Base-by-base conservation (phyloP, 2,888 invertebrate genomes). In the Glyphotaelius pellucidus region DNA sequence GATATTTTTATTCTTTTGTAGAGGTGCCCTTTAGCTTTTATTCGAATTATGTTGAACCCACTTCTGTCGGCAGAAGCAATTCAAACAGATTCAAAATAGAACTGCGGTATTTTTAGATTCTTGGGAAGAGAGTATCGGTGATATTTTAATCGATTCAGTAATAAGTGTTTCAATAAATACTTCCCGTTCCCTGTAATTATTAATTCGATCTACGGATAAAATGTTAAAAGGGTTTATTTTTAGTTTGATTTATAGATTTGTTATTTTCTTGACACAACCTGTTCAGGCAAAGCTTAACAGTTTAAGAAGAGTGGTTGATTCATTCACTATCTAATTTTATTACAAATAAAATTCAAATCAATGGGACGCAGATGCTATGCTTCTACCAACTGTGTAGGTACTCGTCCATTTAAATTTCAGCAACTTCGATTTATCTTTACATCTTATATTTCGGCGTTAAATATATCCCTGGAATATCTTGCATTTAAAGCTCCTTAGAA, bases 121-220 rank as follows among this genome's bases (percentile, higher is more conserved):
- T 9, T 25, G 67, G n/a, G 67, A 67, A n/a, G 67, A 67, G n/a
- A 89, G 88, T 38, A 52, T 25, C 25, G 79, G 79, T 67, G 35
- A 89, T 80, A 80, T 89, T 89, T 89, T 79, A 89, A 89, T 89
- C 88, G 88, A 89, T 89, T 79, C 38, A 80, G 86, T 86, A 25
- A 4, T 25, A 88, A 80, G 88, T 89, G 88, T 89, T 89, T 80
- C 88, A 89, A 89, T 89, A 38, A 89, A 80, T 30, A 35, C 52
- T 31, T 86, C 67, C 35, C n/a, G 12, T 35, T 19, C 88, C 80
- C 88, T 89, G 25, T 89, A 89, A 89, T 89, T 89, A 89, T 89
- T 80, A 38, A 35, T 15, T 89, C 35, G 88, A 80, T 79, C 88
- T 80, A 25, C 15, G 11, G 88, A 25, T 79, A 14, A 15, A 14